Conservation (phyloP, 2,888 invertebrate species). For the Physocephala rufipes region DNA sequence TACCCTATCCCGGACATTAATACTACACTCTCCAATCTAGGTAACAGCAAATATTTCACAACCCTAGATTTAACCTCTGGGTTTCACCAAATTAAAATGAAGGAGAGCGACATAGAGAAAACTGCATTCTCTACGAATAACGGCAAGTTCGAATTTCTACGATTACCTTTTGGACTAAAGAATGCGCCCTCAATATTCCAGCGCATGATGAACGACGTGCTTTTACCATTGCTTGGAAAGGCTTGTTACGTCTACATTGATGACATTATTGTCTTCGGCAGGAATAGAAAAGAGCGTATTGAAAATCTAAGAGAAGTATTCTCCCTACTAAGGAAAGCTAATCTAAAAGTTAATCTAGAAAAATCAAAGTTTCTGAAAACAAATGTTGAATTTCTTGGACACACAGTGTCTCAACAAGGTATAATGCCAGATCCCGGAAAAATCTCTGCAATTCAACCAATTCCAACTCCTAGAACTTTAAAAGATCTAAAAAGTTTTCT, state of each 20-base stretch:
- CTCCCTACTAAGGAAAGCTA: constrained; percentile 12
- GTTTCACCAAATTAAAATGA: constrained; percentile 38
- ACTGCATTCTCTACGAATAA: constrained; percentile 35
- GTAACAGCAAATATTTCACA: constrained; percentile 45
- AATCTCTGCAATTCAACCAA: constrained; percentile 20
- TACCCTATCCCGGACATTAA: constrained; percentile 44
- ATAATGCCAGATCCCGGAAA: constrained; percentile 27
- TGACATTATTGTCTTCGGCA: constrained; percentile 44
- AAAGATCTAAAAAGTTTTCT: constrained; percentile 38
- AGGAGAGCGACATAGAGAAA: constrained; percentile 25
- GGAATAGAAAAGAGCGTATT: constrained; percentile 32
- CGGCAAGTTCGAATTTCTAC: constrained; percentile 32
- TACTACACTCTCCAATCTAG: constrained; percentile 47
- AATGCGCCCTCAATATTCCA: constrained; percentile 40
- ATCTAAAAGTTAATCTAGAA: neutral
- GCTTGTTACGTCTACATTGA: too few relatives aligned
- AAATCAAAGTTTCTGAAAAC: constrained; percentile 1
- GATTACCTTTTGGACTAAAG: constrained; percentile 39
- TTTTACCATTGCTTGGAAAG: too few relatives aligned
- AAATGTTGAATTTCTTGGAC: constrained; percentile 12
- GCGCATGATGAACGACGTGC: constrained; percentile 44
- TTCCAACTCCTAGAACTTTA: constrained; percentile 12
- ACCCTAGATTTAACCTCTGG: constrained; percentile 33
- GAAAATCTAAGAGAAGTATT: constrained; percentile 37
- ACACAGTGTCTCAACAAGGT: constrained; percentile 20